Evolutionary conservation across 1,140 invertebrate species (phyloP).

Genomic region (Delia radicum): DNA sequence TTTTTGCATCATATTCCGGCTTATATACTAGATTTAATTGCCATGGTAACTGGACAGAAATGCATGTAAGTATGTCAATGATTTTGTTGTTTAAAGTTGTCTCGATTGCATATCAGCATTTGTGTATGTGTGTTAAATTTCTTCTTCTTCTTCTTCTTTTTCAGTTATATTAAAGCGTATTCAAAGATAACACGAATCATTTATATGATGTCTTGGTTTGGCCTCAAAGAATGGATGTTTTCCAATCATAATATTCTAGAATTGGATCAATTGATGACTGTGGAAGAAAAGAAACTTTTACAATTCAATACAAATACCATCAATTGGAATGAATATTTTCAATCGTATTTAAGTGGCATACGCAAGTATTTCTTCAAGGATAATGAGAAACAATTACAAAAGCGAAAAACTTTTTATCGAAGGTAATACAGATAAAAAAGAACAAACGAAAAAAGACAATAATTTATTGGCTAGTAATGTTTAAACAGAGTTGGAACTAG

Average conservation of each 20-base stretch:
- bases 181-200: constrained; percentile 52
- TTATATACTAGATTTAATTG: constrained; percentile 61
- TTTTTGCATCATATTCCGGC: constrained; percentile 65
- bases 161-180: constrained; percentile 36
- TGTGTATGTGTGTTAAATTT: no score
- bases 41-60: constrained; percentile 61
- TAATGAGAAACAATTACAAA: constrained; percentile 51
- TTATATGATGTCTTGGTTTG: constrained; percentile 56
- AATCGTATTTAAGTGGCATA: constrained; percentile 61
- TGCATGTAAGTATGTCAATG: constrained; percentile 59
- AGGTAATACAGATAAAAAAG: constrained; percentile 36
- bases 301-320: constrained; percentile 59
- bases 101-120: not conserved
- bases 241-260: constrained; percentile 54
- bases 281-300: constrained; percentile 40
- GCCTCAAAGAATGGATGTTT: constrained; percentile 53
- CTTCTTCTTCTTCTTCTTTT: not conserved
- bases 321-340: constrained; percentile 63
- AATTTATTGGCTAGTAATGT: no score
- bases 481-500: no score
- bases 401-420: constrained; percentile 54
- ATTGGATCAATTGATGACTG: constrained; percentile 44
- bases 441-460: no score
- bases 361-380: constrained; percentile 62
- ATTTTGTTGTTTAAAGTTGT: not conserved